Evolutionary conservation across 2,888 invertebrate genomes (phyloP).

Genomic region (Pandemis cinnamomeana): DNA sequence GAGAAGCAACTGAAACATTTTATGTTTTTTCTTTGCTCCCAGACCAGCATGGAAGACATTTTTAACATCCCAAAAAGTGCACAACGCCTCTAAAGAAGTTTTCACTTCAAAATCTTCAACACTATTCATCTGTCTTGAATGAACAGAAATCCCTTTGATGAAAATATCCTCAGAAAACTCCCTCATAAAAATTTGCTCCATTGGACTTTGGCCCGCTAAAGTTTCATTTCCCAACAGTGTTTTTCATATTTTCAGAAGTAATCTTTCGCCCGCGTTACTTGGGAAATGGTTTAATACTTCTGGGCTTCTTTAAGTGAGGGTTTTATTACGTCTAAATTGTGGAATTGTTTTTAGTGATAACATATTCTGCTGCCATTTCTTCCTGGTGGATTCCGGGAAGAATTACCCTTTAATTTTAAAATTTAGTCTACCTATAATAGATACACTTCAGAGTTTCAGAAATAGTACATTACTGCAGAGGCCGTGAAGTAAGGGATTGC

Average conservation of each 20-base stretch:
- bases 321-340: constrained; percentile 23
- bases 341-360: neutral
- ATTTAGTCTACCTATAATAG: too few species aligned
- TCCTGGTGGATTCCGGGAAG: too few species aligned
- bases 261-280: neutral
- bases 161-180: neutral
- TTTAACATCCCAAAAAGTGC: too few species aligned
- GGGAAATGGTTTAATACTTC: constrained; percentile 18
- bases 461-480: too few species aligned
- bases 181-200: neutral
- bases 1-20: too few species aligned
- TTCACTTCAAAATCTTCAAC: neutral
- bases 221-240: constrained; percentile 13
- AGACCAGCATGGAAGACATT: too few species aligned
- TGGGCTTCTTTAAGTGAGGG: constrained; percentile 17
- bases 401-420: too few species aligned
- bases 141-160: neutral
- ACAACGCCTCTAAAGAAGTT: too few species aligned
- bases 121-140: neutral
- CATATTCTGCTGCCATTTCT: neutral
- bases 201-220: neutral
- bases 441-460: too few species aligned
- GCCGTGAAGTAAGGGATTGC: too few species aligned
- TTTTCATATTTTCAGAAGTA: constrained; percentile 4
- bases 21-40: too few species aligned